phyloP scores from a whole-genome alignment of 1,140 invertebrate genomes.

The Lepidurus couesii region DNA sequence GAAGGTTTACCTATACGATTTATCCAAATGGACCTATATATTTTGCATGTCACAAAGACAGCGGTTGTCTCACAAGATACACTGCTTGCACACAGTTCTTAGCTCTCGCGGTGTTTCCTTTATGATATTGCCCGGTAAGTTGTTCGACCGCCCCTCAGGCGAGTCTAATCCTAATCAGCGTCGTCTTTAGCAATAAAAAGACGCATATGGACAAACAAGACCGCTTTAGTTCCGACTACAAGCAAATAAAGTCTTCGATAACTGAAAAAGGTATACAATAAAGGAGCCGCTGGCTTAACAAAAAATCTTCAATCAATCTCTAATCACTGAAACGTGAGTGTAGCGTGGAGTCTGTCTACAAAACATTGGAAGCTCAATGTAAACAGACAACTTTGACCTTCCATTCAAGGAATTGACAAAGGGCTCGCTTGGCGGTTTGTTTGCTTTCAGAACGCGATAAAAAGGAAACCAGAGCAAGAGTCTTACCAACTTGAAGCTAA shows the following conservation, averaged over 20 bases:
- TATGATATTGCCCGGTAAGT: background rate
- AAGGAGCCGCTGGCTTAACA: background rate
- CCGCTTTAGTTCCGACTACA: background rate
- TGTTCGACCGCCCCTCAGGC: background rate
- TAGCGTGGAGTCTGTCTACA: background rate
- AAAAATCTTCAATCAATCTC: slow-evolving; percentile 16
- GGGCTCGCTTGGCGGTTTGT: background rate
- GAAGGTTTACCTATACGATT: background rate
- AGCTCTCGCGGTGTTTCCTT: background rate
- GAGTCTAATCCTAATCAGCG: slow-evolving; percentile 10
- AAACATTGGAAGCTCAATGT: background rate
- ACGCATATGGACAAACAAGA: background rate
- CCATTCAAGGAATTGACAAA: background rate
- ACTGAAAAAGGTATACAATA: background rate
- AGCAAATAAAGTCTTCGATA: slow-evolving; percentile 18
- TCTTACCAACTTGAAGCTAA: background rate
- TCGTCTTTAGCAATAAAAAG: slow-evolving; percentile 2
- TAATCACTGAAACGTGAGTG: background rate
- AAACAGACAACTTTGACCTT: background rate
- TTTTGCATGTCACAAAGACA: background rate
- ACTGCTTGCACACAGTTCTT: background rate
- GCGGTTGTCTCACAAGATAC: slow-evolving; percentile 3
- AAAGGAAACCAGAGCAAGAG: slow-evolving; percentile 2
- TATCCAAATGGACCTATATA: background rate
- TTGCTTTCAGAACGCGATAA: background rate